Conservation (phyloP, 2,888 invertebrate genomes). For the Hirtodrosophila cameraria region DNA sequence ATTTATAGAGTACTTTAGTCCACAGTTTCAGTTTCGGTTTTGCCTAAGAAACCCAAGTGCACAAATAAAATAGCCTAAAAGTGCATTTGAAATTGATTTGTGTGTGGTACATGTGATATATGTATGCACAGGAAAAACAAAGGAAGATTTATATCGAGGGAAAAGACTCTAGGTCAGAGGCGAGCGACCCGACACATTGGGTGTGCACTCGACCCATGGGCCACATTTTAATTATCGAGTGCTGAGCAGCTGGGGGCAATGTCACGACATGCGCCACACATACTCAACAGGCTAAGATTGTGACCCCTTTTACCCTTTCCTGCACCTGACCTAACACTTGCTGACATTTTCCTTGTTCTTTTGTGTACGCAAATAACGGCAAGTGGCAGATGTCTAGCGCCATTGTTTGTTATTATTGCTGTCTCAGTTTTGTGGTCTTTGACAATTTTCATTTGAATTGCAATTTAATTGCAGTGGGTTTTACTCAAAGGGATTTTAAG, state of each 20-base stretch:
- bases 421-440: slow-evolving; percentile 48
- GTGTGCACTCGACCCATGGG: slow-evolving; percentile 23
- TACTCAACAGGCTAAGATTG: slow-evolving; percentile 33
- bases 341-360: slow-evolving; percentile 55
- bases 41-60: slow-evolving; percentile 32
- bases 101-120: slow-evolving; percentile 27
- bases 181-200: slow-evolving; percentile 7
- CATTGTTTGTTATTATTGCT: slow-evolving; percentile 25
- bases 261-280: slow-evolving; percentile 29
- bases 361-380: slow-evolving; percentile 56
- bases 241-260: slow-evolving; percentile 34
- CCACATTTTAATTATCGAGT: slow-evolving; percentile 55
- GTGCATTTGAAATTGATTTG: slow-evolving; percentile 40
- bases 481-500: slow-evolving; percentile 5
- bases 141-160: slow-evolving; percentile 41
- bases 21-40: slow-evolving; percentile 8
- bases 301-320: neutral
- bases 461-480: slow-evolving; percentile 46
- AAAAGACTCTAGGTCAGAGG: slow-evolving; percentile 45
- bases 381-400: slow-evolving; percentile 55
- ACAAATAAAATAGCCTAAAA: slow-evolving; percentile 7
- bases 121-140: slow-evolving; percentile 13
- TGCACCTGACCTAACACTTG: slow-evolving; percentile 30
- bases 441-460: slow-evolving; percentile 39
- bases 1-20: slow-evolving; percentile 49